Evolutionary conservation across 2,888 invertebrate species (phyloP), one percentile per base, ranked within the genome.

Genomic region (Subacronicta megacephala): DNA sequence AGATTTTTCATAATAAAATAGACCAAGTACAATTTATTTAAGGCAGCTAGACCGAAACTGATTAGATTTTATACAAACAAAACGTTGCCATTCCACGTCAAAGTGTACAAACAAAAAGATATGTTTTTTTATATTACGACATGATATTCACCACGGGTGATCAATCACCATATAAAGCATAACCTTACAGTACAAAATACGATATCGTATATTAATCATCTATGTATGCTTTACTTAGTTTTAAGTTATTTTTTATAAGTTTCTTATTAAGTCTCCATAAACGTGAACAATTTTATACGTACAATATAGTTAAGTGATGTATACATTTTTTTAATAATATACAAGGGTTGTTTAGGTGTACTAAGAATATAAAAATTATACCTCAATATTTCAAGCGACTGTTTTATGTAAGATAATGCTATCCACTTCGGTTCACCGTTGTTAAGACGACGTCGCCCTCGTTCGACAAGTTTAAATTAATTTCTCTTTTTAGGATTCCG

Each of bases 111-210:
- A 56, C 41, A 20, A 45, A 52, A 47, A 37, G 10, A 53, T 47
- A 33, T 46, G 36, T 40, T 31, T 53, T 62, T 61, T 51, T 35
- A 16, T 29, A 41, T 16, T 46, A 53, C 68, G 23, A 47, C 26
- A 60, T 13, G 55, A 45, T 52, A 17, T 3, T 18, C 42, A 45
- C 62, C 65, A n/a, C 9, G 51, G 42, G 49, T 68, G 63, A 58
- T 41, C 36, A 37, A 9, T 41, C 52, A 20, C 56, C 68, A 43
- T 42, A 42, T 64, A 75, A 76, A 79, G 80, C 82, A 85, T 84
- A 89, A 92, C 93, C 92, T 93, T 80, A 93, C 90, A 93, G 93
- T 93, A 93, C 93, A 93, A 93, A 92, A 90, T 90, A 90, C 84
- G 83, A 85, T 90, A 88, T 90, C 75, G 88, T 85, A 88, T 87